A percentile compares a stretch with the other conserved stretches of the same genome.
Evolutionary conservation across 2,113 vertebrate genomes (phyloP).

Genomic region (Grammomys dolichurus): DNA sequence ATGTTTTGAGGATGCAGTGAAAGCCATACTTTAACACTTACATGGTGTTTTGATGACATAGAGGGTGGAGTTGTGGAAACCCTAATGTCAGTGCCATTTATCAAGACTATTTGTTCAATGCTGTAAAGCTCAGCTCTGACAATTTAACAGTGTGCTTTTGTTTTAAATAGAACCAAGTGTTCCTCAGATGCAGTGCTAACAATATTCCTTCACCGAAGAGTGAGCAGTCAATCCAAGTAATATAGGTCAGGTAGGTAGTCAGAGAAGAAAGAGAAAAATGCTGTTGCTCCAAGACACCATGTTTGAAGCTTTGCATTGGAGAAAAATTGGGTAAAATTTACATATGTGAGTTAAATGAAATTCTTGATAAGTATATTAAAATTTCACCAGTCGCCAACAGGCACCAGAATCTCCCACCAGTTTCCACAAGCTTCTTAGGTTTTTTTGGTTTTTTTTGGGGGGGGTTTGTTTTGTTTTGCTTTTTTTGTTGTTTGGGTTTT

Average conservation of each 20-base stretch:
- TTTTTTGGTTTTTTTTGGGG: not conserved
- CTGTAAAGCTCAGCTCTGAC: slow-evolving; percentile 85
- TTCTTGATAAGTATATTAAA: slow-evolving; percentile 37
- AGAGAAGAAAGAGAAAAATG: slow-evolving; percentile 63
- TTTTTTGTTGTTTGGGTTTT: too few relatives aligned
- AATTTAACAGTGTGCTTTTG: slow-evolving; percentile 85
- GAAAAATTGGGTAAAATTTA: slow-evolving; percentile 52
- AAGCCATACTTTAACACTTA: slow-evolving; percentile 87
- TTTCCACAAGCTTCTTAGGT: not conserved
- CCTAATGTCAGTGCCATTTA: slow-evolving; percentile 89
- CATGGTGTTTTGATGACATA: slow-evolving; percentile 86
- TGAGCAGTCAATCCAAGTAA: slow-evolving; percentile 77
- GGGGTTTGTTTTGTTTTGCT: too few relatives aligned
- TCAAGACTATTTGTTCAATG: slow-evolving; percentile 87
- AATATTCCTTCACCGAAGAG: slow-evolving; percentile 74
- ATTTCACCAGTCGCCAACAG: not conserved
- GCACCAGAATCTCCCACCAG: too few relatives aligned
- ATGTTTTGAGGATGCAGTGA: slow-evolving; percentile 85
- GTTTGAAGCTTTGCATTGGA: not conserved
- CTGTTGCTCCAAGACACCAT: slow-evolving; percentile 42
- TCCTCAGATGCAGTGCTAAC: slow-evolving; percentile 73
- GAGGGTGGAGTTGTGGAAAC: slow-evolving; percentile 87
- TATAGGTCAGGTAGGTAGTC: slow-evolving; percentile 73
- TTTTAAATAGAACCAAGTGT: slow-evolving; percentile 83
- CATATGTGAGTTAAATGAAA: slow-evolving; percentile 38